Evolutionary conservation across 2,888 invertebrate genomes (phyloP), one percentile per base, ranked within the genome.

Genomic region (Dynastes grantii): DNA sequence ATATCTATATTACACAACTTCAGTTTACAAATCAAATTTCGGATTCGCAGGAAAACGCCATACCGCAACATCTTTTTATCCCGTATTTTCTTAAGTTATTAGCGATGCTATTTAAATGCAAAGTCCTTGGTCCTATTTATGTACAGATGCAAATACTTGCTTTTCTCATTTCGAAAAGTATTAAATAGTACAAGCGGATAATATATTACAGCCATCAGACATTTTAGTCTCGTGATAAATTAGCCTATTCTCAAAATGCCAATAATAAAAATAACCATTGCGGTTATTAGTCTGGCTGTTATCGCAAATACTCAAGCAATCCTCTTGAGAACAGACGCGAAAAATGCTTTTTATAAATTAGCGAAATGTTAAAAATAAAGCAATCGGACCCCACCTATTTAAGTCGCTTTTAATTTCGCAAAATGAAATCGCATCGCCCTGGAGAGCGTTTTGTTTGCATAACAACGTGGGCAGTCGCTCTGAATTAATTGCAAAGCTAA

Each of bases 121-220:
- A 32, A 22, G 68, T 13, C 68, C 67, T 68, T 22, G 68, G 51
- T 13, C 27, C 68, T 53, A 68, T 51, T 68, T 68, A 51, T 29
- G 22, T 49, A 27, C 11, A 37, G 68, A 68, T 68, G 67, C 67
- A 51, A 68, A 27, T 68, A 51, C 49, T 49, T 37, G 65, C 16
- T 32, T 2, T 51, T 51, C 13, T 51, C 49, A 51, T 68, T 68
- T 68, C 49, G 51, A 68, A 67, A 51, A 29, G 27, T 45, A 67
- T 29, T 51, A 68, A 51, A 29, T 51, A 29, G 68, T 68, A 68
- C 68, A 29, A 51, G n/a, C 27, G 13, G n/a, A n/a, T n/a, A 67
- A 67, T 45, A n/a, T 67, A 67, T 67, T 40, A 8, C 40, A 11
- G 29, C 29, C 49, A 45, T 45, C 8, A 13, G 11, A 51, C 51